Percentiles rank a stretch among this genome's conserved stretches.
Conservation (phyloP, 2,888 invertebrate species). For the Diogma glabrata region DNA sequence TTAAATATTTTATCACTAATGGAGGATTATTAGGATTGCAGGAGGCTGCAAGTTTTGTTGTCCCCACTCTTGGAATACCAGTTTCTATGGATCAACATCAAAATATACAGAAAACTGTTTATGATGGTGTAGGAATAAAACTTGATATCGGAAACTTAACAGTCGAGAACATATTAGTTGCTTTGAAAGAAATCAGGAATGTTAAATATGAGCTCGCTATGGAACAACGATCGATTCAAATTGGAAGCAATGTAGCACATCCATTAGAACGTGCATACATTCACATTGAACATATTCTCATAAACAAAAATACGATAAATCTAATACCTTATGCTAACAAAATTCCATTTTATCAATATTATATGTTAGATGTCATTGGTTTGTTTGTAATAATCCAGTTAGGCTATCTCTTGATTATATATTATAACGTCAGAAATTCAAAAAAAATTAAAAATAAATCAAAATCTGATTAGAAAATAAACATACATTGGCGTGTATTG, state of each 20-base stretch:
- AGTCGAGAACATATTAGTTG: not conserved
- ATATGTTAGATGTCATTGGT: slow-evolving; percentile 7
- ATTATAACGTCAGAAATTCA: not conserved
- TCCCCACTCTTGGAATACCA: slow-evolving; percentile 11
- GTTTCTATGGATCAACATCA: slow-evolving; percentile 12
- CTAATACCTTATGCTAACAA: slow-evolving; percentile 5
- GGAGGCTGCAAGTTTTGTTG: slow-evolving; percentile 12
- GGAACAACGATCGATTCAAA: slow-evolving; percentile 9
- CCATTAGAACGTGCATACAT: slow-evolving; percentile 10
- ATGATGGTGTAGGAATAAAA: slow-evolving; percentile 9
- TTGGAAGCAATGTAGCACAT: slow-evolving; percentile 4
- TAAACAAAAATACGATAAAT: slow-evolving; percentile 9
- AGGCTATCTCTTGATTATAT: not conserved
- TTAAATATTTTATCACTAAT: slow-evolving; percentile 11
- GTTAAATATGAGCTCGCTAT: not conserved
- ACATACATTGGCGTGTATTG: too few species aligned
- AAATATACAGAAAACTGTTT: slow-evolving; percentile 10
- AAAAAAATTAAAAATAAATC: not conserved
- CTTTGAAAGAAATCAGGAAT: not conserved
- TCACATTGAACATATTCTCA: slow-evolving; percentile 13
- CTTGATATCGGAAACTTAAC: slow-evolving; percentile 10
- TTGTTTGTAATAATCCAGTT: not conserved
- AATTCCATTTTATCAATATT: slow-evolving; percentile 10
- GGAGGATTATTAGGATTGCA: slow-evolving; percentile 12
- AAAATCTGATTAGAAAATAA: too few species aligned